phyloP scores from a whole-genome alignment of 2,113 vertebrate genomes.

The Etia nguti region DNA sequence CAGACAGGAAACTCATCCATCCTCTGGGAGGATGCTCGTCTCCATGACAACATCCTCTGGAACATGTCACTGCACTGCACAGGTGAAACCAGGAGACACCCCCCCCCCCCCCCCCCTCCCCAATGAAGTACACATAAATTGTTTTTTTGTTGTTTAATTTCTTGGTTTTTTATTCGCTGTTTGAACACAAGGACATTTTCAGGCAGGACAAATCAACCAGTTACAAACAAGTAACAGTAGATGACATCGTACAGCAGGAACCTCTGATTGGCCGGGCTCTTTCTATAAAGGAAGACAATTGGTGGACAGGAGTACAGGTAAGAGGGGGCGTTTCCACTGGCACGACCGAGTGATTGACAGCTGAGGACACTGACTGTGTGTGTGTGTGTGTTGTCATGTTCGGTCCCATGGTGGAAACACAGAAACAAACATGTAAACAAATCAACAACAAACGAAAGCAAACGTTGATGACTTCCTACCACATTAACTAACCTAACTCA shows the following conservation, averaged over 20 bases:
- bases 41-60: not conserved
- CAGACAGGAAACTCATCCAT: not conserved
- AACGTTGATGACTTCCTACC: not conserved
- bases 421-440: constrained; percentile 1
- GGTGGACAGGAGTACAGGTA: not conserved
- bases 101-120: rapidly evolving
- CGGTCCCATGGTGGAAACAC: not conserved
- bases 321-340: not conserved
- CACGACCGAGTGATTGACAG: not conserved
- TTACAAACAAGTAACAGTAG: constrained; percentile 14
- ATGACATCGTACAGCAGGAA: constrained; percentile 31
- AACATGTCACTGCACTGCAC: not conserved
- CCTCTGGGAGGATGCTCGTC: not conserved
- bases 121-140: not conserved
- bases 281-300: constrained; percentile 25
- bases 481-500: not conserved
- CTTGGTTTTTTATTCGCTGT: not conserved
- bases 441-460: not conserved
- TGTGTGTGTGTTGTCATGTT: not conserved
- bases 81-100: not conserved
- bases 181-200: constrained; percentile 8
- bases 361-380: not conserved
- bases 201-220: constrained; percentile 32
- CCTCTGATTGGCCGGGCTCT: not conserved
- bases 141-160: not conserved